Base-by-base conservation (phyloP, 2,797 vertebrate genomes). In the Pantherophis vulpinus region DNA sequence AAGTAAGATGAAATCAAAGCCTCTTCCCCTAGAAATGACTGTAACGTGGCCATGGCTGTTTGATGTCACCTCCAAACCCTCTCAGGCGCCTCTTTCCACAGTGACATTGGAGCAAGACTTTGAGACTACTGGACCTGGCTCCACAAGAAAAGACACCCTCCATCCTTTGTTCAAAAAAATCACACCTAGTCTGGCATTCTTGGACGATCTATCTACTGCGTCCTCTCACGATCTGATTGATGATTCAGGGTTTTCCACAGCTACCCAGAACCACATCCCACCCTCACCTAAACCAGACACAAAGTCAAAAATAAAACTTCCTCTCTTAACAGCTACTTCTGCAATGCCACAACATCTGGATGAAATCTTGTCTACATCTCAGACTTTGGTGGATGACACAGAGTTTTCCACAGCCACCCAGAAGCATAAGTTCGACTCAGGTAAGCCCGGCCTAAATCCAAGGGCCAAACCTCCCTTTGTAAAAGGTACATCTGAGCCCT, bases 241-340 rank as follows among this genome's bases (percentile, higher is more conserved):
- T 11, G 18, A 63, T 42, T 5, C 61, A 0, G 8, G 16, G 0
- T 0, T 58, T 89, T 13, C 91, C 0, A 56, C 58, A 0, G 0
- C 18, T 1, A 6, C 23, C 0, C 14, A 0, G 0, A 0, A 0
- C 88, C 94, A 94, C 2, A 91, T 91, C 29, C 20, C 29, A 5
- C 59, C 0, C 0, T 0, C 89, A n/a, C 63, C 89, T 2, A 66
- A 0, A 61, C 7, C 18, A 9, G 23, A 1, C 6, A 7, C 2
- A n/a, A 42, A 12, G 9, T 3, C 25, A 9, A 29, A 6, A 32
- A 27, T 74, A 32, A 87, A 59, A 2, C 5, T 60, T 29, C 20
- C 92, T 92, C 92, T 70, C 96, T 94, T 94, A 94, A 95, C 94
- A 96, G 96, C 96, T 95, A 96, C 96, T 95, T 96, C 96, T 93